These are phyloP conservation scores for Zaprionus davidi DNA, from an alignment of 1,140 invertebrate genomes.

Conservation along the genomic window DNA sequence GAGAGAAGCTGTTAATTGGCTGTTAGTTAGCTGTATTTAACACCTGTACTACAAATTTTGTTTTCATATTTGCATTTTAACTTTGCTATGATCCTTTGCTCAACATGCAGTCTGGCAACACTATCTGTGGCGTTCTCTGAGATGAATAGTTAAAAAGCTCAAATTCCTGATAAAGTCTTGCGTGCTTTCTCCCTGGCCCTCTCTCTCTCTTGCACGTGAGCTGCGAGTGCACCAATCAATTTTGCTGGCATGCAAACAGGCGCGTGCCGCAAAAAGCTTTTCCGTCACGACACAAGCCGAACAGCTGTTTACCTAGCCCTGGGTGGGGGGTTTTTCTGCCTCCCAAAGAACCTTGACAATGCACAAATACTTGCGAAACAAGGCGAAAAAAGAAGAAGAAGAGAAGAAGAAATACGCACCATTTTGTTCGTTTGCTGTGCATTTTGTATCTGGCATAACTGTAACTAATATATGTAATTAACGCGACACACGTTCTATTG, in stretches of 20 bases:
- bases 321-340: constrained; percentile 18
- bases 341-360: constrained; percentile 40
- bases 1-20: not conserved
- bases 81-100: constrained; percentile 16
- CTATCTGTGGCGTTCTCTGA: not conserved
- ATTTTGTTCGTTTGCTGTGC: constrained; percentile 53
- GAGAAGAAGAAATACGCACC: constrained; percentile 59
- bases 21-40: not conserved
- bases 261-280: constrained; percentile 59
- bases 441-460: constrained; percentile 72
- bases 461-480: not conserved
- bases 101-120: constrained; percentile 30
- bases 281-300: constrained; percentile 35
- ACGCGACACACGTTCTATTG: constrained; percentile 16
- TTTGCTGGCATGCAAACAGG: constrained; percentile 64
- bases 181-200: not conserved
- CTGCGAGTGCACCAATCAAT: constrained; percentile 21
- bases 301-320: constrained; percentile 63
- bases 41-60: not conserved
- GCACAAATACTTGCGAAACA: constrained; percentile 23
- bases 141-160: constrained; percentile 18
- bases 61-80: not conserved
- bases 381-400: not conserved
- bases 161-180: constrained; percentile 29
- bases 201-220: not conserved